phyloP scores from a whole-genome alignment of 30 jellyfish, hydroid and myxozoan genomes.

The Aurelia aurita region DNA sequence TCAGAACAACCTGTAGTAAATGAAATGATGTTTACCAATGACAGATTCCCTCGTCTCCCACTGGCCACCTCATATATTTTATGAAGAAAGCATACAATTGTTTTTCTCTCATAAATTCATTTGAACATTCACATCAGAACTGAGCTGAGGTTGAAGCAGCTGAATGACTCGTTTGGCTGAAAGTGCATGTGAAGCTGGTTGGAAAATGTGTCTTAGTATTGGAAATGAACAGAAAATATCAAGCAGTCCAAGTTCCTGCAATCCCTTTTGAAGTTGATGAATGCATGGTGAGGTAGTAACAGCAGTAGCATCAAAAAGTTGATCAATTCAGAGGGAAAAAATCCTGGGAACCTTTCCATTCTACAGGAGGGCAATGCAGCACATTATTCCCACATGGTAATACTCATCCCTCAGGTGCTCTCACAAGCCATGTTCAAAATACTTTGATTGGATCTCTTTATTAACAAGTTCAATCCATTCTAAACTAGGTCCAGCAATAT shows the following conservation, averaged over 20 bases:
- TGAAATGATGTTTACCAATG: conserved; percentile 22
- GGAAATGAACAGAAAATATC: conserved; percentile 32
- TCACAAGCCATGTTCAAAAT: conserved; percentile 59
- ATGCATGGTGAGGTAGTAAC: conserved; percentile 5
- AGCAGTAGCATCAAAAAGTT: conserved; percentile 13
- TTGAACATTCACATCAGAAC: conserved; percentile 56
- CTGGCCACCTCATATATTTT: conserved; percentile 51
- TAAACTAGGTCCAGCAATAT: conserved; percentile 64
- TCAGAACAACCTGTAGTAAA: conserved; percentile 52
- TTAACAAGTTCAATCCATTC: conserved; percentile 56
- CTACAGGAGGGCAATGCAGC: conserved; percentile 45
- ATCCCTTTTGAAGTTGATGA: conserved; percentile 43
- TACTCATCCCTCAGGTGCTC: conserved; percentile 53
- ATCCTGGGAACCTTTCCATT: conserved; percentile 57
- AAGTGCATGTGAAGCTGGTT: conserved; percentile 1
- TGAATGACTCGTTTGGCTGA: conserved; percentile 35
- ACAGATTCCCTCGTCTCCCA: conserved; percentile 43
- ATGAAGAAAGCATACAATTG: conserved; percentile 31
- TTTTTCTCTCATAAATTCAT: conserved; percentile 39
- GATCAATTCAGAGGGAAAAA: conserved; percentile 35
- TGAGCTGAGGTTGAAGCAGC: conserved; percentile 25
- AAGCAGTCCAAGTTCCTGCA: conserved; percentile 43
- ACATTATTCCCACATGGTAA: conserved; percentile 54
- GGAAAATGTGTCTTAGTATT: conserved; percentile 21
- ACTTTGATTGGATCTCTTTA: conserved; percentile 49